These are phyloP conservation scores for Sarcophaga caerulescens DNA, from an alignment of 2,888 invertebrate genomes.

Conservation along the genomic window DNA sequence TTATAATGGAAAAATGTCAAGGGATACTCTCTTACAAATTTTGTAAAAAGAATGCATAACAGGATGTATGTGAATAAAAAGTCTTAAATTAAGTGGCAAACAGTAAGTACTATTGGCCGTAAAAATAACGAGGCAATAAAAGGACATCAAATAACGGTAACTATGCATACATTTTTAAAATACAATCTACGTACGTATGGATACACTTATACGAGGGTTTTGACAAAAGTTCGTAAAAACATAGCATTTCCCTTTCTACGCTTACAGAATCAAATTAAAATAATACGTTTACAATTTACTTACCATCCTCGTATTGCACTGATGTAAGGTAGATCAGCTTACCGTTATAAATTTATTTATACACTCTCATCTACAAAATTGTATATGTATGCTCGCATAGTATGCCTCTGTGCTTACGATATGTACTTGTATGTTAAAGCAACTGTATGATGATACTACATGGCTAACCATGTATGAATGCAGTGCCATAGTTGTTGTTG, in stretches of 20 bases:
- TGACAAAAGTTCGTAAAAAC: neutral
- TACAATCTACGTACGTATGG: too few species aligned
- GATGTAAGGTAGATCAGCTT: neutral
- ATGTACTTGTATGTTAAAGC: slow-evolving; percentile 11
- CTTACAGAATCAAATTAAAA: too few species aligned
- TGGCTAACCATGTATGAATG: slow-evolving; percentile 26
- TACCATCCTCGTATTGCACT: neutral
- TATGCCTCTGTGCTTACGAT: too few species aligned
- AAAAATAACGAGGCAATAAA: slow-evolving; percentile 30
- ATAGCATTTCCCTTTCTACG: too few species aligned
- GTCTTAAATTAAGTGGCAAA: neutral
- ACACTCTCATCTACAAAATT: neutral
- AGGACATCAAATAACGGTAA: slow-evolving; percentile 4
- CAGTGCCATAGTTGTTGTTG: neutral
- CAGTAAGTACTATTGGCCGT: neutral
- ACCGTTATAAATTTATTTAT: neutral
- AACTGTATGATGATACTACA: slow-evolving; percentile 7
- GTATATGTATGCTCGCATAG: neutral
- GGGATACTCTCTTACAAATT: neutral
- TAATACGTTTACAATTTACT: too few species aligned
- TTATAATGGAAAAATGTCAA: neutral
- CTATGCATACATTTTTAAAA: neutral
- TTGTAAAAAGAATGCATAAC: neutral
- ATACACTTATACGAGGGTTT: neutral
- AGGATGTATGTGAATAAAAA: neutral